phyloP scores from a whole-genome alignment of 2,888 invertebrate genomes.

The Hoplodrina ambigua region DNA sequence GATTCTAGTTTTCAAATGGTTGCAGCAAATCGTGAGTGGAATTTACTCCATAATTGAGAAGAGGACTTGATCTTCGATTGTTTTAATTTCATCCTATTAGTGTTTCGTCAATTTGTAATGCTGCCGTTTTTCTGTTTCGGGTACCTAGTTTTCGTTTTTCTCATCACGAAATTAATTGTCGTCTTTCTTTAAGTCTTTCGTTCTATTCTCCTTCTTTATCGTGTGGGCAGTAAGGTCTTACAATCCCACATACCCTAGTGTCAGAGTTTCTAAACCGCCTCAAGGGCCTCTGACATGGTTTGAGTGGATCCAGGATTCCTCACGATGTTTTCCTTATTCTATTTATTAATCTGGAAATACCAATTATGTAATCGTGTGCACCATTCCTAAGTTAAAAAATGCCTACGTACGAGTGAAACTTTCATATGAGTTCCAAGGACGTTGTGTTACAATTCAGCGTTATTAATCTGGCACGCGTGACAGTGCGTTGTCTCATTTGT shows the following conservation, averaged over 20 bases:
- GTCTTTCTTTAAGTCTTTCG: too few relatives aligned
- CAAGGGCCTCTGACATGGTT: too few relatives aligned
- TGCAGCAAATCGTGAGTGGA: conserved; percentile 8
- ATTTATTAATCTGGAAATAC: neutral
- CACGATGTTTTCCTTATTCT: too few relatives aligned
- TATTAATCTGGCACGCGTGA: conserved; percentile 29
- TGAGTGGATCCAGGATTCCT: too few relatives aligned
- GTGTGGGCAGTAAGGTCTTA: too few relatives aligned
- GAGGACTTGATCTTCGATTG: neutral
- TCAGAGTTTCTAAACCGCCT: too few relatives aligned
- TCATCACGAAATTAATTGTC: neutral
- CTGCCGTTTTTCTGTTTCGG: too few relatives aligned
- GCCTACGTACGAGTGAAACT: neutral
- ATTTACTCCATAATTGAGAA: conserved; percentile 12
- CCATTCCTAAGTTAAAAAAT: neutral
- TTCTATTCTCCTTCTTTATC: too few relatives aligned
- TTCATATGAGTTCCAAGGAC: neutral
- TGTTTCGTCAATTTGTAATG: neutral
- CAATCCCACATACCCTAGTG: too few relatives aligned
- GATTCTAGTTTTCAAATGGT: conserved; percentile 32
- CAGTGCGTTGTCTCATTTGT: conserved; percentile 61
- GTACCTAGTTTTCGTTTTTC: neutral
- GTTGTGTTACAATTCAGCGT: conserved; percentile 13
- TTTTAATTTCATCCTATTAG: neutral
- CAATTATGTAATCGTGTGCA: neutral